Base-by-base conservation (phyloP, 2,113 vertebrate genomes). In the Isichthys henryi region DNA sequence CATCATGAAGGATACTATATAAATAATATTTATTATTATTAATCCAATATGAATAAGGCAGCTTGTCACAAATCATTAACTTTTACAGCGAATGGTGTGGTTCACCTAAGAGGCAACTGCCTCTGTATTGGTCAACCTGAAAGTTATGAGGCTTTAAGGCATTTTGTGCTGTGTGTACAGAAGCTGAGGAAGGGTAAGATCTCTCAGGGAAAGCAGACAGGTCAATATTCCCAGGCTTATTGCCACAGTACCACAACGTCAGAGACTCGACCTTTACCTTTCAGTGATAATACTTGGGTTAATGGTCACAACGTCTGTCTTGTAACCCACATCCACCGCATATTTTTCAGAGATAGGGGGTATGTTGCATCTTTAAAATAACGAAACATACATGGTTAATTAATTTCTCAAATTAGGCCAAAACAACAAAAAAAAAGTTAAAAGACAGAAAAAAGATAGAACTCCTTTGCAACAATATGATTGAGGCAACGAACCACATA, bases 261-360 rank as follows among this genome's bases (percentile, higher is more conserved):
- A 85, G 43, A n/a, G 5, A 4, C 27, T 5, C 87, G 6, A 6
- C 92, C 93, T 91, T 31, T 94, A 99, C 98, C 97, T 98, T 92
- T 99, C 98, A 4, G 97, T 98, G 83, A 99, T 99, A 91, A 99
- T 99, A 92, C 98, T 99, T 35, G 98, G 98, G 93, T 99, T 99
- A 92, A 99, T 97, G 1, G 98, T 99, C 94, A 99, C 98, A 0
- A 99, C 95, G 0, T 99, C 97, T 0, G 98, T 99, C 96, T 97
- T 99, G 35, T 97, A 96, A 17, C 98, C 98, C 87, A 99, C 98
- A 0, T 99, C 98, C 23, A 45, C 92, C 0, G 96, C 94, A 89
- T 98, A 99, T 91, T 98, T 97, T 88, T 97, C 96, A 77, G 96
- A 98, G 92, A 99, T 97, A 48, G 98, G 98, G 83, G 98, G 97